Conservation (phyloP, 2,888 invertebrate genomes). For the Dromius quadrimaculatus region DNA sequence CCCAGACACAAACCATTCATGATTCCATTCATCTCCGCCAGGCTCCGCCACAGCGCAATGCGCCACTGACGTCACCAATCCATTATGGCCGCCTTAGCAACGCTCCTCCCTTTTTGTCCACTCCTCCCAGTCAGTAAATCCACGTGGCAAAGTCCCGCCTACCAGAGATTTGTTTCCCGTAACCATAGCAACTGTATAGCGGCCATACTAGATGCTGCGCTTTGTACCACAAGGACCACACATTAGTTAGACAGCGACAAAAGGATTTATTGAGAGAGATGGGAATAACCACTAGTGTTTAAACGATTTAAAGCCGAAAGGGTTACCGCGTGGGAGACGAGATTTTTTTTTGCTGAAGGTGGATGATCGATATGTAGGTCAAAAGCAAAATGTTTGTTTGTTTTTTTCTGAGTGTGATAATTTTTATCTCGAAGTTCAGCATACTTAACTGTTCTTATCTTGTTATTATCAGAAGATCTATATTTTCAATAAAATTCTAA, state of each 20-base stretch:
- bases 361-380: conserved; percentile 20
- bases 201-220: conserved; percentile 54
- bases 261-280: background rate
- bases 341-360: background rate
- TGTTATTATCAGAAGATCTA: no score
- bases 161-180: conserved; percentile 59
- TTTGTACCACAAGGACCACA: background rate
- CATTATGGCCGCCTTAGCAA: conserved; percentile 57
- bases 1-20: conserved; percentile 54
- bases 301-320: background rate
- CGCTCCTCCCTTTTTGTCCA: conserved; percentile 54
- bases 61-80: conserved; percentile 53
- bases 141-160: conserved; percentile 59
- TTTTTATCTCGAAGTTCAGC: no score
- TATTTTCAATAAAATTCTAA: no score
- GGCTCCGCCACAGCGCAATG: conserved; percentile 56
- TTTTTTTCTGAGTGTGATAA: conserved; percentile 6
- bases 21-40: conserved; percentile 47
- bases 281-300: background rate
- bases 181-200: conserved; percentile 59
- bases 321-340: background rate
- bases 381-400: background rate
- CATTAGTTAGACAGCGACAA: background rate
- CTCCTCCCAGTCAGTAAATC: conserved; percentile 34
- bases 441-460: no score